These are phyloP conservation scores for Phylloscopus trochilus DNA, from an alignment of 2,113 vertebrate genomes.

Conservation along the genomic window DNA sequence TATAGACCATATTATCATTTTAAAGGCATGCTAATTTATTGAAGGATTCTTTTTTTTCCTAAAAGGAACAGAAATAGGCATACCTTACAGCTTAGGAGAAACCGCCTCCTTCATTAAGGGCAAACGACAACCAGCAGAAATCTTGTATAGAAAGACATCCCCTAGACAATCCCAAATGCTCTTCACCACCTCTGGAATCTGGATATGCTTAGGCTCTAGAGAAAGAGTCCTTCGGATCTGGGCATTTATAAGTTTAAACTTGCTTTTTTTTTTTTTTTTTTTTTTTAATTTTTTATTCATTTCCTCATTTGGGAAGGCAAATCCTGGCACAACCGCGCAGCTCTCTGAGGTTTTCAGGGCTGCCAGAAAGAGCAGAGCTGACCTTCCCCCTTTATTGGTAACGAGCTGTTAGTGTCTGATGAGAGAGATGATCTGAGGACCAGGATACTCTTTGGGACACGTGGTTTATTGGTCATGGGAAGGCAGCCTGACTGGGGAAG, in stretches of 20 bases:
- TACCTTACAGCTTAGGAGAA: background rate
- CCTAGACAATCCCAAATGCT: background rate
- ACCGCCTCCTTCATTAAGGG: background rate
- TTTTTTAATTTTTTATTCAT: too few relatives aligned
- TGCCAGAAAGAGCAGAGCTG: background rate
- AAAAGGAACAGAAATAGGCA: background rate
- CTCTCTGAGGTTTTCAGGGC: background rate
- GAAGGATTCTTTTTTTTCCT: constrained; percentile 1
- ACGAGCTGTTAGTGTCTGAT: too few relatives aligned
- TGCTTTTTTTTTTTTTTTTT: too few relatives aligned
- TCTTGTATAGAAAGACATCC: background rate
- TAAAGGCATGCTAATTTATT: constrained; percentile 71
- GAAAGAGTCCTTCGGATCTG: background rate
- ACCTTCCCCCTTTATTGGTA: too few relatives aligned
- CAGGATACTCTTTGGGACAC: too few relatives aligned
- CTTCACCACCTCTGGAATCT: background rate
- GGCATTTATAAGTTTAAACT: background rate
- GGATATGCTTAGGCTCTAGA: background rate
- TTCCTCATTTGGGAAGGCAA: background rate
- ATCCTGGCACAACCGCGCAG: background rate
- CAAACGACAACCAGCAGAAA: background rate
- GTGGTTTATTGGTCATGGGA: too few relatives aligned
- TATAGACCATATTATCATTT: constrained; percentile 69
- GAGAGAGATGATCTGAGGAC: too few relatives aligned
- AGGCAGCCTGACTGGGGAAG: too few relatives aligned